These are phyloP conservation scores for Myotis myotis DNA, from an alignment of 2,797 vertebrate species.

Conservation along the genomic window DNA sequence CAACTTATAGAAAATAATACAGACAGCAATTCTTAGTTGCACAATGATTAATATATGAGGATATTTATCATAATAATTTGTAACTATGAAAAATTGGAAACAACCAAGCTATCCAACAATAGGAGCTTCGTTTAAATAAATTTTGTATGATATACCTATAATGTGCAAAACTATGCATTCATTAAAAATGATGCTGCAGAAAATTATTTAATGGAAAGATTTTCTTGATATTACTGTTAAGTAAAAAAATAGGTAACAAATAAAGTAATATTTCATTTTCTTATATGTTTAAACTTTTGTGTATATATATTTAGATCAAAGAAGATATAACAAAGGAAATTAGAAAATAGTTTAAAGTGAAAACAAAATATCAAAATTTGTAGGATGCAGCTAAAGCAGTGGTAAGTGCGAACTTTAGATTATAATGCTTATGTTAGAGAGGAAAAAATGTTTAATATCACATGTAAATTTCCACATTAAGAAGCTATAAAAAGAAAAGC, in stretches of 20 bases:
- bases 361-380: neutral
- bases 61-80: neutral
- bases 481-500: neutral
- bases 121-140: neutral
- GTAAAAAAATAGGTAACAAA: neutral
- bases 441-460: neutral
- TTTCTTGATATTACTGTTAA: neutral
- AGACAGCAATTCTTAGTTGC: neutral
- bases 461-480: neutral
- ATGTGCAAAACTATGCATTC: neutral
- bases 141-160: neutral
- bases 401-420: neutral
- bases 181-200: neutral
- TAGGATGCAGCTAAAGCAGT: neutral
- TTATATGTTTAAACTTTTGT: neutral
- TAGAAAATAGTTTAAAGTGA: neutral
- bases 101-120: neutral
- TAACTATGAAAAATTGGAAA: neutral
- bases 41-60: neutral
- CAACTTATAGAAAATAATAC: neutral
- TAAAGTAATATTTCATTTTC: neutral
- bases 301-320: neutral
- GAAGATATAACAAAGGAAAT: neutral
- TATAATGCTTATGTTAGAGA: neutral
- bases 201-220: slow-evolving; percentile 11